These are phyloP conservation scores for Hipposideros armiger DNA, from an alignment of 2,113 vertebrate genomes.

Conservation along the genomic window DNA sequence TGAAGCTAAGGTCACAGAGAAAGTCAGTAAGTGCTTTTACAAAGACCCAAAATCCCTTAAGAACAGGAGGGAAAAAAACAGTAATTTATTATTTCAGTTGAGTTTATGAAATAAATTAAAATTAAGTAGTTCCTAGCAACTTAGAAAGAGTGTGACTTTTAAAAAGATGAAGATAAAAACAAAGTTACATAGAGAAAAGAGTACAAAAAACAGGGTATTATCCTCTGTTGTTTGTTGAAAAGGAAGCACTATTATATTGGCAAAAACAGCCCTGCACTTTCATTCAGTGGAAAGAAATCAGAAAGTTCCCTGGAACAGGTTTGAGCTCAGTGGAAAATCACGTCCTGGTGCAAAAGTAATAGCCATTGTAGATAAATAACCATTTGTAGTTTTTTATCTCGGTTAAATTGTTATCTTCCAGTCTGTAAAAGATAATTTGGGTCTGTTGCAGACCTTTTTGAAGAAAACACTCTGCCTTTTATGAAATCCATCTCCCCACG, in stretches of 20 bases:
- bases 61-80: background rate
- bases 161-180: conserved; percentile 18
- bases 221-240: conserved; percentile 32
- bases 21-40: background rate
- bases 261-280: conserved; percentile 51
- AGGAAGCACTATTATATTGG: conserved; percentile 1
- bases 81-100: conserved; percentile 52
- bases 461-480: conserved; percentile 56
- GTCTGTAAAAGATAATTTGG: conserved; percentile 57
- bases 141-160: conserved; percentile 28
- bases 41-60: background rate
- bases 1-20: conserved; percentile 32
- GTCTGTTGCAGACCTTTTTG: background rate
- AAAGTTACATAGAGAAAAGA: background rate
- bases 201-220: background rate
- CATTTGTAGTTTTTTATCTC: conserved; percentile 69
- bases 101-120: conserved; percentile 58
- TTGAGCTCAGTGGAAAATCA: conserved; percentile 65
- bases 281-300: conserved; percentile 66
- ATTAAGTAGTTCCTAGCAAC: background rate
- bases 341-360: conserved; percentile 64
- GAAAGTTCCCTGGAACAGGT: conserved; percentile 55
- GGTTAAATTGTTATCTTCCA: conserved; percentile 61
- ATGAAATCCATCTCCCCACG: conserved; percentile 51
- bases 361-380: conserved; percentile 50